Conservation (phyloP, 2,797 vertebrate genomes). For the Phrynocephalus guinanensis region DNA sequence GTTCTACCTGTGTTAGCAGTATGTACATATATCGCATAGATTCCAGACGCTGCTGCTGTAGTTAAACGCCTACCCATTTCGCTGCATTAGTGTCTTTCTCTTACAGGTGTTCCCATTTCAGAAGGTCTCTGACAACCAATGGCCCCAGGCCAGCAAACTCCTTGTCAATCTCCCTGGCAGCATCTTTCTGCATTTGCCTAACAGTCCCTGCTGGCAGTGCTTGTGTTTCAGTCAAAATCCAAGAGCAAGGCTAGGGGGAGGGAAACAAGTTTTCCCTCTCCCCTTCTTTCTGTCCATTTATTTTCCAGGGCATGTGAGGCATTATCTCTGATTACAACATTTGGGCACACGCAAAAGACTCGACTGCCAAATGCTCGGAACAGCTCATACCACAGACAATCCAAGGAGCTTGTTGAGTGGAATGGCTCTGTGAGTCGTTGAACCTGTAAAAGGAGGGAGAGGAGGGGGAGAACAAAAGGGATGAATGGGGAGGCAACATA, state of each 20-base stretch:
- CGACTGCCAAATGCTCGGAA: conserved; percentile 9
- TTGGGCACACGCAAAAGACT: conserved; percentile 6
- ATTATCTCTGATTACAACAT: conserved; percentile 37
- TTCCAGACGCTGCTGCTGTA: background rate
- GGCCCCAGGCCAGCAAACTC: conserved; percentile 10
- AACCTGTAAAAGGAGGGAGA: background rate
- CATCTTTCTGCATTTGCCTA: conserved; percentile 19
- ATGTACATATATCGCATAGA: background rate
- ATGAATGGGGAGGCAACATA: conserved; percentile 8
- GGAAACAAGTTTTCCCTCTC: conserved; percentile 28
- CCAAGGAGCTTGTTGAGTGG: conserved; percentile 25
- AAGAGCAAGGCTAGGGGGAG: background rate
- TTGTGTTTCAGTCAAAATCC: conserved; percentile 13
- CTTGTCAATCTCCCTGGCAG: conserved; percentile 19
- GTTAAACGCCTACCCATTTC: conserved; percentile 7
- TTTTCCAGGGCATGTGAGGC: conserved; percentile 14
- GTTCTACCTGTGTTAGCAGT: too few species aligned
- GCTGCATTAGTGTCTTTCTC: background rate
- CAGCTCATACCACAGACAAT: background rate
- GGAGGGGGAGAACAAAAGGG: background rate
- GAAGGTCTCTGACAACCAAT: background rate
- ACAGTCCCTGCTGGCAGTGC: conserved; percentile 20
- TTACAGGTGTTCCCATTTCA: background rate
- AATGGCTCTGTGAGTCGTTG: conserved; percentile 4
- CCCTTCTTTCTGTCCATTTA: conserved; percentile 18